Evolutionary conservation across 2,113 vertebrate genomes (phyloP).

Genomic region (Aythya baeri): DNA sequence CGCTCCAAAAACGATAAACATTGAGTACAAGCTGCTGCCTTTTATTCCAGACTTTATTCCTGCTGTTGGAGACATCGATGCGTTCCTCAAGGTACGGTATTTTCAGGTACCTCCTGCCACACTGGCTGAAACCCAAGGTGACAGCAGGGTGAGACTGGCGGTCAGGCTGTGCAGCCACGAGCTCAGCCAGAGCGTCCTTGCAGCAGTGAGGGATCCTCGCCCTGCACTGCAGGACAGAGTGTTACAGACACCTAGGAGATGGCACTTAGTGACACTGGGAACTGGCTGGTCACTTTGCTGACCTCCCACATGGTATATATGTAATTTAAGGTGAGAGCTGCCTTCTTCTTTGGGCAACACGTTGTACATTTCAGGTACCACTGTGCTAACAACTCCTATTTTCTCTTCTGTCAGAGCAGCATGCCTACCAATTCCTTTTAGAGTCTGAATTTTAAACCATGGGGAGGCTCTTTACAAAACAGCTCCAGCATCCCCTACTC

Average conservation of each 20-base stretch:
- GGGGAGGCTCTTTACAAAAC: neutral
- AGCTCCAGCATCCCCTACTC: neutral
- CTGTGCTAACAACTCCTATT: accelerated
- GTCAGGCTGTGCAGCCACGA: neutral
- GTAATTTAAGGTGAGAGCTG: neutral
- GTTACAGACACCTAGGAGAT: neutral
- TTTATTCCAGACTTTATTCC: slow-evolving; percentile 98
- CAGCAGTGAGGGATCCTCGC: neutral
- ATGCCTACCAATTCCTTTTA: accelerated
- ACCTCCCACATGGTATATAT: neutral
- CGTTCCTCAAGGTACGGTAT: slow-evolving; percentile 89
- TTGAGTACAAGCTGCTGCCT: slow-evolving; percentile 93
- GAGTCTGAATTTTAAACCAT: neutral
- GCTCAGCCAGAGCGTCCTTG: accelerated
- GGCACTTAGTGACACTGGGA: accelerated
- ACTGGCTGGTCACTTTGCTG: neutral
- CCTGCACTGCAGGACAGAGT: accelerated
- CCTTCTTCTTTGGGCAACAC: neutral
- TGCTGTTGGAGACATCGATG: slow-evolving; percentile 96
- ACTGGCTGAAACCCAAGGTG: accelerated
- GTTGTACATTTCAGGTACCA: neutral
- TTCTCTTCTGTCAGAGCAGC: neutral
- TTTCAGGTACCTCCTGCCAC: neutral
- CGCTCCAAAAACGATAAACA: slow-evolving; percentile 84
- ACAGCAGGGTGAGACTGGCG: accelerated